Base-by-base conservation (phyloP, 2,888 invertebrate genomes). In the Unio delphinus region DNA sequence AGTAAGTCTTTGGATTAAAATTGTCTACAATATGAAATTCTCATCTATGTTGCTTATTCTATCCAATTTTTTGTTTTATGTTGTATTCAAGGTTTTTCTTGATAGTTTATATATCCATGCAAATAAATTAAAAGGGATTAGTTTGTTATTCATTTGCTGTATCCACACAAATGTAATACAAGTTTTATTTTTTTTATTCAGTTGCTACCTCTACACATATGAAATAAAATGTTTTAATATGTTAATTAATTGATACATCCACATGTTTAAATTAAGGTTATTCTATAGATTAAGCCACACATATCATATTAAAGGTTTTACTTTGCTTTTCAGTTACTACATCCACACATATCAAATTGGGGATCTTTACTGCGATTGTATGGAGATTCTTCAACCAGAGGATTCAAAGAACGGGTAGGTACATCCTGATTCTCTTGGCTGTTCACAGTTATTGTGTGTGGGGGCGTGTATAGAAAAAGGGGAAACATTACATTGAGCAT, bases 271-370 rank as follows among this genome's bases (percentile, higher is more conserved):
- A 30, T 6, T n/a, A n/a, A n/a, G n/a, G 58, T 74, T 68, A 86
- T 87, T 4, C 90, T 96, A 93, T 93, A 94, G 66, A 92, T 99
- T 54, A 99, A 99, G 91, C 98, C 99, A 0, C 96, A 98, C 89
- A 95, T 99, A 67, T 93, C 93, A 45, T 96, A 95, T 3, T 7
- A 7, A 34, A 34, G 30, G 34, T 8, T 34, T 68, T 68, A 55
- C 26, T 62, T 65, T 75, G 59, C 73, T 68, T 86, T 87, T 4
- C 90, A 96, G 94, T 93, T 94, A 66, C 92, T 99, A 54, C 99
- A 99, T 91, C 98, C 99, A 0, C 96, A 98, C 89, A 95, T 99
- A 67, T 93, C 93, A 45, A 96, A 95, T 3, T 98, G 98, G 97
- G 98, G 98, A 67, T 96, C 98, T 0, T 92, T 99, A 61, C 91